Percentiles rank a stretch among this genome's conserved stretches.
Evolutionary conservation across 2,113 vertebrate genomes (phyloP).

Genomic region (Spilogale gracilis): DNA sequence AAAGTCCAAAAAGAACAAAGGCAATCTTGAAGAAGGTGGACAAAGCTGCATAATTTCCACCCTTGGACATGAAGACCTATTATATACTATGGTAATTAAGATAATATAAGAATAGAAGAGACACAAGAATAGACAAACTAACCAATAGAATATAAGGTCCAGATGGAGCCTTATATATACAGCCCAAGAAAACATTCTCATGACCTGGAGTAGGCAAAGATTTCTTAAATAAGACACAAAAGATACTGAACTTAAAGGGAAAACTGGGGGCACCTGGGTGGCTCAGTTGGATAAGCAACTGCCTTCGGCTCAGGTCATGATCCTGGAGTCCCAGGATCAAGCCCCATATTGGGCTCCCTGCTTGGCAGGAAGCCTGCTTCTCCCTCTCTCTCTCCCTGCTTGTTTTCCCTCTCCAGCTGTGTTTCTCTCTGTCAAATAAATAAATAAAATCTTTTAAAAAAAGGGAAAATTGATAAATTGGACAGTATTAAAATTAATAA

Average conservation of each 20-base stretch:
- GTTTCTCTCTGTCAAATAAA: too few relatives aligned
- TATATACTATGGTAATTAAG: background rate
- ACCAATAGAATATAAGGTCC: background rate
- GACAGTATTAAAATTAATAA: background rate
- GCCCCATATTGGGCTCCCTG: too few relatives aligned
- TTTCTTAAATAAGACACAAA: conserved; percentile 15
- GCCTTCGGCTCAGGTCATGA: too few relatives aligned
- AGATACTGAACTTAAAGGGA: background rate
- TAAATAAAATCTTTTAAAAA: too few relatives aligned
- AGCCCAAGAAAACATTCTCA: background rate
- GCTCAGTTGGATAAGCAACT: too few relatives aligned
- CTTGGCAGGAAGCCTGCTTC: too few relatives aligned
- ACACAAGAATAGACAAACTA: background rate
- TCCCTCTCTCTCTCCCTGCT: too few relatives aligned
- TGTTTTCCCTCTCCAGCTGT: too few relatives aligned
- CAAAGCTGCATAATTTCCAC: background rate
- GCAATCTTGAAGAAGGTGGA: background rate
- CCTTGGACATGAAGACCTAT: background rate
- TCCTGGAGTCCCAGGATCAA: too few relatives aligned
- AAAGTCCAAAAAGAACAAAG: conserved; percentile 15
- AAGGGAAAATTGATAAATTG: background rate
- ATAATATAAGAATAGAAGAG: background rate
- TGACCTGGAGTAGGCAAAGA: background rate
- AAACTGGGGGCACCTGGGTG: background rate
- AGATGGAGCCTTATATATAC: background rate